Evolutionary conservation across 2,888 invertebrate genomes (phyloP), one percentile per base, ranked within the genome.

Genomic region (Thera obeliscata): DNA sequence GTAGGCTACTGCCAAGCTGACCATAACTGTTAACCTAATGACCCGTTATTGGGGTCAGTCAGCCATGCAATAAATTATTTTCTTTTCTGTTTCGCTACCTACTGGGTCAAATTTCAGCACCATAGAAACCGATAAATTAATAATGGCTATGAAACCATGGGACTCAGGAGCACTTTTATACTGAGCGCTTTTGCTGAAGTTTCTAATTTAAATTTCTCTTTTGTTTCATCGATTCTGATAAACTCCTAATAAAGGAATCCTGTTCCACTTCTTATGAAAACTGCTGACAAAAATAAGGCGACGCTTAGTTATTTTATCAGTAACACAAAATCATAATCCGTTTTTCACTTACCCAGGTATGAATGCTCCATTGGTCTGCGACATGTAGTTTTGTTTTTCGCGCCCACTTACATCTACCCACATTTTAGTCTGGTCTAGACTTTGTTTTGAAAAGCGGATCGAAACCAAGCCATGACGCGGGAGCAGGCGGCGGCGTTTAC

Each of bases 331-430:
- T 46, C 56, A 58, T 58, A 33, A 41, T 1, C 35, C 6, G 22
- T 1, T 41, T 12, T 48, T 43, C 7, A 88, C 94, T 94, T 87
- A 96, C 96, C 96, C 96, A 5, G 96, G 96, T 77, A 96, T 95
- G 81, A 95, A 95, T 67, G 94, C 94, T 79, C 94, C 94, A 84
- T 94, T 94, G 57, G 94, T 94, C 80, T 95, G 95, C 64, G 92
- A 90, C 75, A 94, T 91, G 84, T 95, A 95, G 78, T 89, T 90
- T 76, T 94, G 94, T 81, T 94, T 93, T 83, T 96, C 95, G 76
- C 94, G 94, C 76, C 94, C 93, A 76, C 91, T 94, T 52, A 95
- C 91, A 78, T 95, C 94, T 80, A 95, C 94, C 91, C 95, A 95
- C 93, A 95, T 95, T 76, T 84, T 78, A 74, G 74, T 76, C 76